These are phyloP conservation scores for Pollenia angustigena DNA, from an alignment of 2,888 invertebrate species.

Conservation along the genomic window DNA sequence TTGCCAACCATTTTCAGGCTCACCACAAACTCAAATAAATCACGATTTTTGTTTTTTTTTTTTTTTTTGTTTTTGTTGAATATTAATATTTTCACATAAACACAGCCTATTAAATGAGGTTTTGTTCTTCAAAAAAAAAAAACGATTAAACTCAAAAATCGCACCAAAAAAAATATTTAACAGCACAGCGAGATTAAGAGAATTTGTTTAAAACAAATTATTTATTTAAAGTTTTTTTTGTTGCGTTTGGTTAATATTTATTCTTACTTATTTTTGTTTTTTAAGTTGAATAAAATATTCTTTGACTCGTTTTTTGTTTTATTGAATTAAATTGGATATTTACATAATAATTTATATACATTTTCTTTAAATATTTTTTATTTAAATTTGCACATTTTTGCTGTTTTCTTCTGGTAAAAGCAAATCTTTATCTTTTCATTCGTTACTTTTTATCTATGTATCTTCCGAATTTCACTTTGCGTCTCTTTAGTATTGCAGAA, in stretches of 20 bases:
- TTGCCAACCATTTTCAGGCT: constrained; percentile 83
- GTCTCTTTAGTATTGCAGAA: constrained; percentile 19
- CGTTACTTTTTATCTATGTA: constrained; percentile 22
- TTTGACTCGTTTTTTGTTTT: constrained; percentile 1
- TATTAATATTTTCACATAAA: constrained; percentile 8
- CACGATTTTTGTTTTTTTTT: constrained; percentile 23
- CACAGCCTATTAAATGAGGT: constrained; percentile 26
- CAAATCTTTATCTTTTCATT: background rate
- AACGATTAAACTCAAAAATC: background rate
- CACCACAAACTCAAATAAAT: constrained; percentile 25
- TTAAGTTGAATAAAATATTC: constrained; percentile 13
- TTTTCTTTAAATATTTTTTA: constrained; percentile 17
- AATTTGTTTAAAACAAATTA: background rate
- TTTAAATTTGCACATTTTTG: constrained; percentile 57
- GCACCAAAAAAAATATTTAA: constrained; percentile 8
- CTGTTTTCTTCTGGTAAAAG: constrained; percentile 18
- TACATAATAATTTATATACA: constrained; percentile 32
- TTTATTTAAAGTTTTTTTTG: constrained; percentile 14
- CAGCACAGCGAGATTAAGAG: constrained; percentile 4
- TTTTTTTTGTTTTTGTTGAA: too few relatives aligned
- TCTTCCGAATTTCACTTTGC: background rate
- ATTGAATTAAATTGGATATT: constrained; percentile 18
- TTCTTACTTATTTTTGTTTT: constrained; percentile 35
- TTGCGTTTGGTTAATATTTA: constrained; percentile 4
- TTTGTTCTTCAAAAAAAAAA: constrained; percentile 5